These are phyloP conservation scores for Sebastes variabilis DNA, from an alignment of 2,797 vertebrate genomes.

Conservation along the genomic window DNA sequence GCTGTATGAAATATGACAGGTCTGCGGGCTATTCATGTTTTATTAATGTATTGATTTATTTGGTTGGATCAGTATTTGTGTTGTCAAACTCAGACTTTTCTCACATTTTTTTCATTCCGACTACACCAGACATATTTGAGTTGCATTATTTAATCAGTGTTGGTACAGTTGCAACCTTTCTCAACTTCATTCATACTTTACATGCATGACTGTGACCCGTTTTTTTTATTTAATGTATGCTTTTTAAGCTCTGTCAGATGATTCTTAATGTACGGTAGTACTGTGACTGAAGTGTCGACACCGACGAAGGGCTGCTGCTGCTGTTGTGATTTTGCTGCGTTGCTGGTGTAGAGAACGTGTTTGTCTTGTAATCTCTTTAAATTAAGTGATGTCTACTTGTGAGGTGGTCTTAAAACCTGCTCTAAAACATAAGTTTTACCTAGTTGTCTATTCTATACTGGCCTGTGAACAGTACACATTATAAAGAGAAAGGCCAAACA, in stretches of 20 bases:
- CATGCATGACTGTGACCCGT: neutral
- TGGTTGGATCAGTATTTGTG: neutral
- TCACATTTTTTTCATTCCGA: neutral
- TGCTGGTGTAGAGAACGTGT: neutral
- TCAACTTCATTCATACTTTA: neutral
- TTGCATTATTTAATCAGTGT: neutral
- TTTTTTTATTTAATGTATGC: neutral
- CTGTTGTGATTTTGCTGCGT: neutral
- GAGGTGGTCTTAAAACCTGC: neutral
- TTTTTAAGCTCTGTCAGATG: neutral
- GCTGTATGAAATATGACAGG: neutral
- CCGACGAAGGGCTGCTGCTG: neutral
- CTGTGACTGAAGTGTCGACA: neutral
- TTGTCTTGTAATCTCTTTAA: neutral
- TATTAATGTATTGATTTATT: neutral
- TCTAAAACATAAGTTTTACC: neutral
- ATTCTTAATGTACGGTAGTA: neutral
- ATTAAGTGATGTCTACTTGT: neutral
- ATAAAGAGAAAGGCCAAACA: neutral
- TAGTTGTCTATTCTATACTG: neutral
- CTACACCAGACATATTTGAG: neutral
- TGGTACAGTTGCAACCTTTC: neutral
- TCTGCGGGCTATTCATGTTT: neutral
- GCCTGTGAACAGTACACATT: neutral
- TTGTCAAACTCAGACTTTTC: neutral